Base-by-base conservation (phyloP, 2,797 vertebrate species). In the Myotis vivesi region DNA sequence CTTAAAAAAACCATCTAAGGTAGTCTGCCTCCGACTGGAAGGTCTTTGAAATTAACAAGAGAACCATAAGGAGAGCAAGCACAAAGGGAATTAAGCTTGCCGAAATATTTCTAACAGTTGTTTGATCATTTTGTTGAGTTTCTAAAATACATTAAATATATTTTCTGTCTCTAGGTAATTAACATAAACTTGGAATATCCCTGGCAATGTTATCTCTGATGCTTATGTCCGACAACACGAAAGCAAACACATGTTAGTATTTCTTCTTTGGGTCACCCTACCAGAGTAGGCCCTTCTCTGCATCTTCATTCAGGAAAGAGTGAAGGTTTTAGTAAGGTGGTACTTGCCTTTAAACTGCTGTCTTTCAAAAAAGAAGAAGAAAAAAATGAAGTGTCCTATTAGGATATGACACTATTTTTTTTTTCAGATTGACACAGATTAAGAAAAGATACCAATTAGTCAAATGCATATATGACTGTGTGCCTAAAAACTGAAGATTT, bases 31-130 rank as follows among this genome's bases (percentile, higher is more conserved):
- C 69, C 89, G 79, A 85, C 51, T 51, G 73, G 57, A 66, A 64
- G 19, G 57, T 62, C 62, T 97, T 97, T 94, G 71, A 91, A 92
- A 69, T 85, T 73, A 92, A 71, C 28, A 87, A 53, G 57, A 87
- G 81, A 20, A 36, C 76, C 75, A 75, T 64, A 83, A 94, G 57
- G 33, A 77, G 19, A 77, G 53, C 36, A 95, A 92, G 16, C 68
- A 85, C 57, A 92, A 89, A 87, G 72, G 75, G n/a, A 77, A 13
- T 82, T 71, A 41, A 28, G 19, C 38, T 85, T 77, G 75, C 13
- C 38, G 57, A 89, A 92, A 81, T 9, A 49, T 55, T 86, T 94
- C 80, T 41, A 55, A 25, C 72, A 11, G 49, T 64, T 82, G 38
- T 84, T 94, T 86, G 72, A 83, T 86, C 51, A 77, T 87, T 89